Evolutionary conservation across 2,113 vertebrate genomes (phyloP).

Genomic region (Prietella phreatophila): DNA sequence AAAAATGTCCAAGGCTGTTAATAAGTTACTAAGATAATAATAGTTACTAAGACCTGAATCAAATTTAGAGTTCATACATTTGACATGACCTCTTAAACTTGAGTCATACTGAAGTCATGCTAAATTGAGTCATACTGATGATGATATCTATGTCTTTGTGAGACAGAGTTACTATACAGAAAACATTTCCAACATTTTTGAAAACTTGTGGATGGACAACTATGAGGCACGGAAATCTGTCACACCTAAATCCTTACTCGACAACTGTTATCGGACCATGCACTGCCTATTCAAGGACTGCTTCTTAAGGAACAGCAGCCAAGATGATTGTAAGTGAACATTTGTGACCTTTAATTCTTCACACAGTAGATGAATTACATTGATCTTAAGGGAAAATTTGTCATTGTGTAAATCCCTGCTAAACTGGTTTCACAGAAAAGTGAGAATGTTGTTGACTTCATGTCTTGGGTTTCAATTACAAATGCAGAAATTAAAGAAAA

Average conservation of each 20-base stretch:
- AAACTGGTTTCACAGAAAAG: constrained; percentile 27
- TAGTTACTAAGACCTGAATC: neutral
- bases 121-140: neutral
- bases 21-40: too few species aligned
- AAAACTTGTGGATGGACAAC: constrained; percentile 54
- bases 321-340: constrained; percentile 66
- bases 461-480: constrained; percentile 1
- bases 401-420: neutral
- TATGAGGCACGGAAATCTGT: constrained; percentile 60
- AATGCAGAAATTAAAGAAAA: neutral
- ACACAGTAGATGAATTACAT: neutral
- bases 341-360: neutral
- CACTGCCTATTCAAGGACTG: constrained; percentile 71
- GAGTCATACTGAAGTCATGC: neutral
- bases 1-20: too few species aligned
- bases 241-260: constrained; percentile 72
- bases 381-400: neutral
- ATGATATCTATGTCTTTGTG: constrained; percentile 24
- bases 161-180: constrained; percentile 63
- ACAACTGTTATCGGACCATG: constrained; percentile 74
- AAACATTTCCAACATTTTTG: constrained; percentile 61
- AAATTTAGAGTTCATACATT: neutral
- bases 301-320: constrained; percentile 54
- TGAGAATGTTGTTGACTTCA: neutral
- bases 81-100: neutral